Conservation (phyloP, 2,797 vertebrate genomes). For the Aselliscus stoliczkanus region DNA sequence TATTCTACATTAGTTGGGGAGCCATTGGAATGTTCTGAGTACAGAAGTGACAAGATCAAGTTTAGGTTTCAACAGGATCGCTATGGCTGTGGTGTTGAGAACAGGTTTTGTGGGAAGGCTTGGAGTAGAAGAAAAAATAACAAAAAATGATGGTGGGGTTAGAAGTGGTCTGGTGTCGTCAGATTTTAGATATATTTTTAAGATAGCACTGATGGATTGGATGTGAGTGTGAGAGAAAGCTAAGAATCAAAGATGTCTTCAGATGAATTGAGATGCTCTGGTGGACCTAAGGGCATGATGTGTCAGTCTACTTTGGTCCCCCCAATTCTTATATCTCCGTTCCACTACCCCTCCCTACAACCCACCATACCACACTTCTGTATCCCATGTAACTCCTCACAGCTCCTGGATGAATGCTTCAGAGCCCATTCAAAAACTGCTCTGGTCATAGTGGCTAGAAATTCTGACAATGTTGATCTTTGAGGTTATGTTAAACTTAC, state of each 20-base stretch:
- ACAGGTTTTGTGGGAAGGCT: neutral
- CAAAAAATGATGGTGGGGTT: neutral
- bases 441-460: neutral
- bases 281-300: neutral
- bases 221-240: neutral
- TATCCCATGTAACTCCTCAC: neutral
- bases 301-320: neutral
- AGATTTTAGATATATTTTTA: neutral
- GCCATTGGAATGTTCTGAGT: neutral
- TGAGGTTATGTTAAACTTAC: neutral
- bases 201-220: neutral
- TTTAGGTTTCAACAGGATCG: neutral
- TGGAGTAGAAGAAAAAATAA: neutral
- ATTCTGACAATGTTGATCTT: neutral
- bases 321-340: neutral
- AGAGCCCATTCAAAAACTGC: neutral
- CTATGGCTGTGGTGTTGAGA: neutral
- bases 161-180: neutral
- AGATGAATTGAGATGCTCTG: neutral
- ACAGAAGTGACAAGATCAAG: neutral
- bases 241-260: neutral
- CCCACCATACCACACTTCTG: neutral
- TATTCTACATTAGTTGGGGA: neutral
- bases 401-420: neutral
- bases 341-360: neutral